These are phyloP conservation scores for Oplegnathus fasciatus DNA, from an alignment of 2,113 vertebrate genomes.

Conservation along the genomic window DNA sequence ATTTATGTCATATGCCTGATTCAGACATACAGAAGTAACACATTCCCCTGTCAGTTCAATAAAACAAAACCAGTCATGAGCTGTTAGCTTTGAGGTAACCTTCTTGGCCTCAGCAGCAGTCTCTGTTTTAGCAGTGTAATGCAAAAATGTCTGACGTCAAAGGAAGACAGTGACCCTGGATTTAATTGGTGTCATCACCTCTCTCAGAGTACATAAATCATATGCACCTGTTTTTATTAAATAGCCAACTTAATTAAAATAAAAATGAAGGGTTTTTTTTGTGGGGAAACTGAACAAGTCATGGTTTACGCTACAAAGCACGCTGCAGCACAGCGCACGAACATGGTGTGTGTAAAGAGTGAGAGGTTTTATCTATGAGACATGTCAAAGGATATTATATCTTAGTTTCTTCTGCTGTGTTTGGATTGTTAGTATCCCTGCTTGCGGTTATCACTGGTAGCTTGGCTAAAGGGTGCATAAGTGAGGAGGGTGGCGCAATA, in stretches of 20 bases:
- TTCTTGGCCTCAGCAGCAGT: not conserved
- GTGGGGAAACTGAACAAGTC: not conserved
- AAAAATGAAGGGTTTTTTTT: not conserved
- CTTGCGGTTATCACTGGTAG: constrained; percentile 39
- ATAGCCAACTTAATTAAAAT: constrained; percentile 26
- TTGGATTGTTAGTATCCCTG: constrained; percentile 14
- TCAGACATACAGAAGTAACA: constrained; percentile 14
- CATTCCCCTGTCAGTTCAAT: constrained; percentile 7
- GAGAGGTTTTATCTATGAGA: constrained; percentile 9
- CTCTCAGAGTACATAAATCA: constrained; percentile 30
- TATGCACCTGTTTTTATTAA: constrained; percentile 31
- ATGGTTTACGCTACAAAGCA: not conserved
- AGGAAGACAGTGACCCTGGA: constrained; percentile 5
- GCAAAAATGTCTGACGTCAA: constrained; percentile 2
- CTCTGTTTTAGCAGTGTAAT: not conserved
- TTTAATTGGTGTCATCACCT: constrained; percentile 46
- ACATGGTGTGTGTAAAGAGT: not conserved
- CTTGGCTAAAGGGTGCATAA: constrained; percentile 52
- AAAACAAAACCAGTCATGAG: constrained; percentile 16
- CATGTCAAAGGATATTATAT: constrained; percentile 43
- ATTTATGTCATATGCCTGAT: not conserved
- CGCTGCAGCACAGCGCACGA: not conserved
- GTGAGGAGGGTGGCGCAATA: constrained; percentile 38
- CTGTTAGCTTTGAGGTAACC: constrained; percentile 3
- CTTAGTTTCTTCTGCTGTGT: constrained; percentile 1